Evolutionary conservation across 2,888 invertebrate species (phyloP).

Genomic region (Caenorhabditis sp.): DNA sequence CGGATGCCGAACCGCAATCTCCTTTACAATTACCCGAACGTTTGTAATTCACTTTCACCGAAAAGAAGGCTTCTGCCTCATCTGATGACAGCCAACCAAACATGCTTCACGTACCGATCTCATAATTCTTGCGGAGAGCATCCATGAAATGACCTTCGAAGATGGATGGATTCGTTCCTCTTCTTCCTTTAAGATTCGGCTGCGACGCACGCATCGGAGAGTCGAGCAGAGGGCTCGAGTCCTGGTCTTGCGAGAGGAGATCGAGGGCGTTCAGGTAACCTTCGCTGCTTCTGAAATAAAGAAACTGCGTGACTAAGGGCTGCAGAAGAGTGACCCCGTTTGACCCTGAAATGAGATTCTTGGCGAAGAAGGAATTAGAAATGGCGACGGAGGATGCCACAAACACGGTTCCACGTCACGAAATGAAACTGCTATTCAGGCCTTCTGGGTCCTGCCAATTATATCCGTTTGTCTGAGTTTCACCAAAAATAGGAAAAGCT

Average conservation of each 20-base stretch:
- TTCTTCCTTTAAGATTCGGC: constrained; percentile 20
- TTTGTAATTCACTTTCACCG: no score
- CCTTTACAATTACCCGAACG: no score
- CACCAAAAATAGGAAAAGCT: no score
- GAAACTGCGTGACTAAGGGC: not conserved
- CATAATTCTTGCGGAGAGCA: constrained; percentile 38
- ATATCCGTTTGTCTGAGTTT: no score
- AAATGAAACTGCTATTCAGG: no score
- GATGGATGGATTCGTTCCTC: constrained; percentile 50
- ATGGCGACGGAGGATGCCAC: no score
- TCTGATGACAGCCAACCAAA: constrained; percentile 2
- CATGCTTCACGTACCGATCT: constrained; percentile 12
- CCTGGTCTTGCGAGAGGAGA: constrained; percentile 26
- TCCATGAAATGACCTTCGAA: constrained; percentile 51
- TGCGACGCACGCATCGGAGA: constrained; percentile 24
- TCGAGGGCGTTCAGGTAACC: constrained; percentile 43
- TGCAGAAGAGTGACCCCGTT: not conserved
- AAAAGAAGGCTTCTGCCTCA: no score
- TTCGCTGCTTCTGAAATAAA: constrained; percentile 52
- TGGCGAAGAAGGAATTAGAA: not conserved
- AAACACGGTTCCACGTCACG: no score
- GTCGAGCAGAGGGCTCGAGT: constrained; percentile 6
- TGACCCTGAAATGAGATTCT: not conserved
- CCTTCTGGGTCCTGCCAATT: no score
- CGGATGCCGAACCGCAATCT: no score